Evolutionary conservation across 2,888 invertebrate genomes (phyloP), one percentile per base, ranked within the genome.

Genomic region (Apamea anceps): DNA sequence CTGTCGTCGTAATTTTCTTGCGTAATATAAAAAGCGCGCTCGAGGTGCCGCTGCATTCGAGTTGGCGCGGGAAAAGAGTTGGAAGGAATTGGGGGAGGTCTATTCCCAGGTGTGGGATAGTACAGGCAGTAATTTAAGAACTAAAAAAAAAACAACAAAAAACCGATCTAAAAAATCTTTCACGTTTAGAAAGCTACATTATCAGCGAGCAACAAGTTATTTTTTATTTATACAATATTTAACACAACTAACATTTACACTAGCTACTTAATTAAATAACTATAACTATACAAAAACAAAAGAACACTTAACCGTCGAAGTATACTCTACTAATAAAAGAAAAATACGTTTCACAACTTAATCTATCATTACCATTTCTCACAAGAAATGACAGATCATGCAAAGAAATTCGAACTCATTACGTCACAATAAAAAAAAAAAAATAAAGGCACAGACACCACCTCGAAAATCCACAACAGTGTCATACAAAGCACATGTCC

Each of bases 401-500:
- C 18, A 32, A 68, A 42, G 1, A 48, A 81, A 70, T 68, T 28
- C 21, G 28, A 82, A 80, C 77, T 70, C 74, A 89, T 83, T 79
- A 85, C 68, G 81, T 79, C 73, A 84, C 54, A 79, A 62, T 66
- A 77, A 80, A 89, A 83, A 84, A 89, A 83, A 84, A 84, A 82
- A 84, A 71, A 8, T 12, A 65, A n/a, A 51, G 72, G 67, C 74
- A 79, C 82, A 89, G 81, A 84, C 84, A 73, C 78, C 75, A 72
- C 83, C 79, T 88, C 70, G 71, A 82, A 86, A 77, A 87, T 84
- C 77, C 79, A 78, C 78, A 85, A 85, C 82, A 80, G 70, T 86
- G 88, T 84, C 77, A 74, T 76, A 82, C 78, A 51, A 80, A 72
- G 78, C 78, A 62, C 72, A 83, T 77, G 85, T 82, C 89, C 81